A percentile compares a stretch with the other conserved stretches of the same genome.
Conservation (phyloP, 2,888 invertebrate species). For the Petrophora chlorosata region DNA sequence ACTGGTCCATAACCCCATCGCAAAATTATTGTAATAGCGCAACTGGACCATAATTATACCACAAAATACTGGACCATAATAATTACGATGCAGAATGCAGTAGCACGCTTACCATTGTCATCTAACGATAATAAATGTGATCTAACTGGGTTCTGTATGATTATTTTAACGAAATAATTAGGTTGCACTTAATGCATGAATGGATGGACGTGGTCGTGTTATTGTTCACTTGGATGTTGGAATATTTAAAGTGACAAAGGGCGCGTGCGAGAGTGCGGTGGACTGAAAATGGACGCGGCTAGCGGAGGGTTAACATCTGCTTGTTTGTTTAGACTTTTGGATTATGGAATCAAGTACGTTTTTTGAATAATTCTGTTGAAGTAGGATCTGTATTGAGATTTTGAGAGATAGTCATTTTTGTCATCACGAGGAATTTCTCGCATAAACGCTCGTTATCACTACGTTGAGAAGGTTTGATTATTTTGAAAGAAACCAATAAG, state of each 20-base stretch:
- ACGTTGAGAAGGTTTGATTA: too few species aligned
- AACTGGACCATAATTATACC: constrained; percentile 28
- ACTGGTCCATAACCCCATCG: constrained; percentile 30
- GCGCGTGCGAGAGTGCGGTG: constrained; percentile 59
- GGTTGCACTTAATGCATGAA: constrained; percentile 59
- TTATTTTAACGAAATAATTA: constrained; percentile 78
- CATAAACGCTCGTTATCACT: neutral
- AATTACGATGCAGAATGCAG: constrained; percentile 36
- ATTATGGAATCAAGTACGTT: constrained; percentile 25
- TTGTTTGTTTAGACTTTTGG: constrained; percentile 21
- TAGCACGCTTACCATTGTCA: constrained; percentile 50
- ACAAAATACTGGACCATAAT: constrained; percentile 46
- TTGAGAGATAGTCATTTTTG: neutral
- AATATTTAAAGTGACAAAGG: constrained; percentile 65
- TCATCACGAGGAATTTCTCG: neutral
- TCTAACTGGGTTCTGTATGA: constrained; percentile 49
- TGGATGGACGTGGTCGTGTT: constrained; percentile 45
- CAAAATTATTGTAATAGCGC: constrained; percentile 30
- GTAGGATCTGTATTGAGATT: neutral
- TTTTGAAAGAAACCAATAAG: too few species aligned
- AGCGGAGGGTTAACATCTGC: constrained; percentile 62
- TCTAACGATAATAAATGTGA: constrained; percentile 18
- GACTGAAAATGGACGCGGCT: constrained; percentile 46
- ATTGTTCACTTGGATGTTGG: constrained; percentile 63
- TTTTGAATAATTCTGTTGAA: neutral